Evolutionary conservation across 1,140 invertebrate species (phyloP), one percentile per base, ranked within the genome.

Genomic region (Spodoptera litura): DNA sequence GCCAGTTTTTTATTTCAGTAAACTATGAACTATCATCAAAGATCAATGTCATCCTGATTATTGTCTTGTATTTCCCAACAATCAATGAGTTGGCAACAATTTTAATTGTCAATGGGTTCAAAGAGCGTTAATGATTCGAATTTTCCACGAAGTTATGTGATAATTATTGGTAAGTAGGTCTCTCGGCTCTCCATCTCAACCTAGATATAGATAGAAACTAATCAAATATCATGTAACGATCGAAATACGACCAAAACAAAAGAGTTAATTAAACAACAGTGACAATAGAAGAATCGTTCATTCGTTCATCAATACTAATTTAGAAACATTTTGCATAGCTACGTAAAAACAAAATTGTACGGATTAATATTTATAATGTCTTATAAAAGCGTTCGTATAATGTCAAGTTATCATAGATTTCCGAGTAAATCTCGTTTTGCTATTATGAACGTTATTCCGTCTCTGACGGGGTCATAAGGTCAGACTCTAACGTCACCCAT

Each of bases 381-480:
- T 59, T 59, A 58, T 11, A 71, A 55, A 71, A 38, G n/a, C 68
- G 68, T 71, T 56, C 27, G 52, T 71, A 71, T 71, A 71, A 71
- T 71, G 68, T 71, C 68, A 71, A 38, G 68, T 71, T 71, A 52
- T 71, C 52, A 13, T 71, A 71, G 51, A 71, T 71, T 71, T 71
- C 52, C 27, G 68, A 55, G 68, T 53, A 71, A 55, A 49, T 75
- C 73, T 53, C 49, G 73, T 75, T 75, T 75, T 52, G 38, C 49
- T 62, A 75, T 64, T 53, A 62, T 64, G 59, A 27, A 12, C 44
- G 44, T 61, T 86, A 87, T 86, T 83, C 73, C 81, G 80, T 70
- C 80, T 77, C 52, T 59, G 66, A 51, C 73, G 87, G 84, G 89
- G 89, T 91, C 89, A 76, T 85, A 85, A 88, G 88, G 87, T 91